phyloP scores from a whole-genome alignment of 2,113 vertebrate genomes.

The Oncorhynchus gorbuscha region DNA sequence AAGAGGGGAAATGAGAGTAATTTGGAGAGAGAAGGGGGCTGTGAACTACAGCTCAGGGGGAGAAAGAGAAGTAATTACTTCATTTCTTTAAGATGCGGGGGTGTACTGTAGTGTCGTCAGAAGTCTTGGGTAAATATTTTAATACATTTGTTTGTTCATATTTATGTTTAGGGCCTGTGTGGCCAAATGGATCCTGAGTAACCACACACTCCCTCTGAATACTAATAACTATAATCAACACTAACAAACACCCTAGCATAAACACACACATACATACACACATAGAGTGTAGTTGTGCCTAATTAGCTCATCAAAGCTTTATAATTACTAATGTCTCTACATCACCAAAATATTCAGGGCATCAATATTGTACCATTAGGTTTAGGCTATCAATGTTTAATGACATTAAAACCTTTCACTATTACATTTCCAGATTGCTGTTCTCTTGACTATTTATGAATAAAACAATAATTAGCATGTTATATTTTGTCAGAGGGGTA shows the following conservation, averaged over 20 bases:
- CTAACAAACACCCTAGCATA: too few species aligned
- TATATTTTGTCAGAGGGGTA: background rate
- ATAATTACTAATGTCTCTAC: slow-evolving; percentile 44
- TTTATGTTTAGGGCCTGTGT: background rate
- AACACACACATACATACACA: too few species aligned
- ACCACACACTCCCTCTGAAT: slow-evolving; percentile 1
- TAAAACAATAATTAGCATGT: background rate
- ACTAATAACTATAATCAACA: slow-evolving; percentile 19
- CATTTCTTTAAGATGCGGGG: slow-evolving; percentile 27
- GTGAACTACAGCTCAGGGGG: background rate
- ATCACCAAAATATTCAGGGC: slow-evolving; percentile 42
- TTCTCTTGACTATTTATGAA: background rate
- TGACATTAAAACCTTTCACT: background rate
- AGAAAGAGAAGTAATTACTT: slow-evolving; percentile 26
- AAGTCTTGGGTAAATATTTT: slow-evolving; percentile 21
- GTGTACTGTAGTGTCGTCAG: background rate
- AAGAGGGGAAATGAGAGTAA: background rate
- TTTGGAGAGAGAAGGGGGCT: background rate
- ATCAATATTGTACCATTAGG: slow-evolving; percentile 42
- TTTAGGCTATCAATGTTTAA: slow-evolving; percentile 4
- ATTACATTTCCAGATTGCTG: background rate
- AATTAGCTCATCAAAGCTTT: slow-evolving; percentile 12
- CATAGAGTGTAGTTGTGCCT: too few species aligned
- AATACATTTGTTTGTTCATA: slow-evolving; percentile 34
- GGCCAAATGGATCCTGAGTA: background rate